Evolutionary conservation across 2,888 invertebrate genomes (phyloP).

Genomic region (Dynastes hyllus): DNA sequence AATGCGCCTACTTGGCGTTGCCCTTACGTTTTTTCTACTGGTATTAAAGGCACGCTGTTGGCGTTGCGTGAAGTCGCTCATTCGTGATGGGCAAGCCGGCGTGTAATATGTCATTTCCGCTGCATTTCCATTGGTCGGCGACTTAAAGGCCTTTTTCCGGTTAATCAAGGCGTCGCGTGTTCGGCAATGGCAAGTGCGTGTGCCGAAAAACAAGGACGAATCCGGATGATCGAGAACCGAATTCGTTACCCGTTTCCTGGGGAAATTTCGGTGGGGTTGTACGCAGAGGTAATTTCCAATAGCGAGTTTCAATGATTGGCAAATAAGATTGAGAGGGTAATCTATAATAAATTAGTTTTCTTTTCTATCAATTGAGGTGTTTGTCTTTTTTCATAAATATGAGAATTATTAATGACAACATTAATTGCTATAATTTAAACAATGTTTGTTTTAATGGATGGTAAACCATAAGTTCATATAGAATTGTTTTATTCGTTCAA

Average conservation of each 20-base stretch:
- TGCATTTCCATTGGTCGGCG: conserved; percentile 57
- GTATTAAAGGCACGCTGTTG: conserved; percentile 6
- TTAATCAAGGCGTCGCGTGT: conserved; percentile 54
- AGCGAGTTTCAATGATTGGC: too few species aligned
- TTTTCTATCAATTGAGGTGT: too few species aligned
- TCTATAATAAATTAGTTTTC: too few species aligned
- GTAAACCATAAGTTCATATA: too few species aligned
- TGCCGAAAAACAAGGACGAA: conserved; percentile 20
- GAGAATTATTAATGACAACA: too few species aligned
- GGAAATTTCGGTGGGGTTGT: background rate
- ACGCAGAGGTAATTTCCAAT: too few species aligned
- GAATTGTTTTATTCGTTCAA: too few species aligned
- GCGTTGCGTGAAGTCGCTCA: conserved; percentile 35
- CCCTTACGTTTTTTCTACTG: background rate
- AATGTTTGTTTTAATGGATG: too few species aligned
- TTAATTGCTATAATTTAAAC: too few species aligned
- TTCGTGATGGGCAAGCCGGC: conserved; percentile 52
- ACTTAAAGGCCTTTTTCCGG: conserved; percentile 59
- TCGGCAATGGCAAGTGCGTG: conserved; percentile 41
- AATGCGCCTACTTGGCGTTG: background rate
- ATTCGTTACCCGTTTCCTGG: background rate
- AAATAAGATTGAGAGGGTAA: too few species aligned
- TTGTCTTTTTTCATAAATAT: too few species aligned
- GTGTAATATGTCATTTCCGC: conserved; percentile 61
- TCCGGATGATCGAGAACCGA: background rate